Percentiles rank a stretch among this genome's conserved stretches.
phyloP scores from a whole-genome alignment of 2,888 invertebrate species.

The Cephus pygmeus region DNA sequence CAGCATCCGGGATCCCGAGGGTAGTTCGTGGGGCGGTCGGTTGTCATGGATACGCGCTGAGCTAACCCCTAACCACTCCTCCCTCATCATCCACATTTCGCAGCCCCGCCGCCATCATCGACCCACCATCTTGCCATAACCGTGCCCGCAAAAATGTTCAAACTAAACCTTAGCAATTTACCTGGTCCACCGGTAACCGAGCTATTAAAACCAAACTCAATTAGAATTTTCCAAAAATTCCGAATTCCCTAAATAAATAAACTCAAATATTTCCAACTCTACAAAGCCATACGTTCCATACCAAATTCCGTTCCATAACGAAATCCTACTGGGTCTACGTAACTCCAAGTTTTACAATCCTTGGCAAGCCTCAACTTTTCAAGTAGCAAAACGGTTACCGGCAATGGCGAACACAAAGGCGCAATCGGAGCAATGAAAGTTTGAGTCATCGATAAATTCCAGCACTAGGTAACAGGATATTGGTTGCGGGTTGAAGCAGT shows the following conservation, averaged over 20 bases:
- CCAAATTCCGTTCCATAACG: not conserved
- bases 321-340: no score
- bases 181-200: not conserved
- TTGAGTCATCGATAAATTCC: slow-evolving; percentile 46
- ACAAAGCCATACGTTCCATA: not conserved
- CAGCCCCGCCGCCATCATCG: slow-evolving; percentile 63
- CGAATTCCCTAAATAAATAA: not conserved
- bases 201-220: not conserved
- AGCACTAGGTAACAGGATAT: slow-evolving; percentile 47
- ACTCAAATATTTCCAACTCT: not conserved
- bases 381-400: not conserved
- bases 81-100: slow-evolving; percentile 47
- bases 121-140: slow-evolving; percentile 63
- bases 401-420: not conserved
- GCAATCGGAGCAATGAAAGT: slow-evolving; percentile 10
- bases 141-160: slow-evolving; percentile 13
- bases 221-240: not conserved
- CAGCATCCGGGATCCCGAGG: slow-evolving; percentile 59
- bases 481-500: slow-evolving; percentile 52
- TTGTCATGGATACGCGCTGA: slow-evolving; percentile 64
- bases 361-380: not conserved
- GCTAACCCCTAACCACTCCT: slow-evolving; percentile 59
- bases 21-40: slow-evolving; percentile 63
- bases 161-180: not conserved
- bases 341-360: not conserved